A percentile compares a stretch with the other conserved stretches of the same genome.
Evolutionary conservation across 1,140 invertebrate genomes (phyloP).

Genomic region (Euwallacea similis): DNA sequence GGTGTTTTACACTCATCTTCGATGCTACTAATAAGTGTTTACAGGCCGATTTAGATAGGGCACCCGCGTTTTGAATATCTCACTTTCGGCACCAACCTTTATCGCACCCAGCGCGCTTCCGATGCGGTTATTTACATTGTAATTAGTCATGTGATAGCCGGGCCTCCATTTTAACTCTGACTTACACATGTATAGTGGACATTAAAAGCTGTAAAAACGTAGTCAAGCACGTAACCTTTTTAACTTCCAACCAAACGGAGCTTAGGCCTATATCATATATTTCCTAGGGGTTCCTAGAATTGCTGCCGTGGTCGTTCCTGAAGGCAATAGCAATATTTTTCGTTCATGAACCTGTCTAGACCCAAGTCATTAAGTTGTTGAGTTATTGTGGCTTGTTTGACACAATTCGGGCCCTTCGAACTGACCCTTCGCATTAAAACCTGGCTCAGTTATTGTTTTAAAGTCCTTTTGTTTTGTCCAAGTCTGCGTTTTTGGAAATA

Average conservation of each 20-base stretch:
- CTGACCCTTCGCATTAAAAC: constrained; percentile 29
- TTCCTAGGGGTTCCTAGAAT: constrained; percentile 19
- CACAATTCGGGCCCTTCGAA: constrained; percentile 39
- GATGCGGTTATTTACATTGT: background rate
- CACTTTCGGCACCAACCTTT: constrained; percentile 6
- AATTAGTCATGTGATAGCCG: background rate
- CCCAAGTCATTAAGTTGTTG: constrained; percentile 37
- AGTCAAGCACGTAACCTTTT: constrained; percentile 11
- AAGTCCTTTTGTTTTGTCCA: background rate
- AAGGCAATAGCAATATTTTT: constrained; percentile 31
- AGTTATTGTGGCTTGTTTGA: constrained; percentile 45
- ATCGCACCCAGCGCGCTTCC: background rate
- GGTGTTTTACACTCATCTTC: constrained; percentile 48
- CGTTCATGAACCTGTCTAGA: constrained; percentile 31
- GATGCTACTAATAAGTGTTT: constrained; percentile 47
- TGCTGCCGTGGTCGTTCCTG: constrained; percentile 19
- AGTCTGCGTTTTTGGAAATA: background rate
- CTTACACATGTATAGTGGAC: background rate
- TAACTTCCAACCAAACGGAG: background rate
- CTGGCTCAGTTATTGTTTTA: constrained; percentile 7
- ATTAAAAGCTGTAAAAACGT: constrained; percentile 3
- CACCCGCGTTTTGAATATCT: constrained; percentile 19
- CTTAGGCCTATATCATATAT: constrained; percentile 3
- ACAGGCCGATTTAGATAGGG: constrained; percentile 47
- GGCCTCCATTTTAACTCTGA: background rate